These are phyloP conservation scores for Octodonta nipae DNA, from an alignment of 2,888 invertebrate genomes.

Conservation along the genomic window DNA sequence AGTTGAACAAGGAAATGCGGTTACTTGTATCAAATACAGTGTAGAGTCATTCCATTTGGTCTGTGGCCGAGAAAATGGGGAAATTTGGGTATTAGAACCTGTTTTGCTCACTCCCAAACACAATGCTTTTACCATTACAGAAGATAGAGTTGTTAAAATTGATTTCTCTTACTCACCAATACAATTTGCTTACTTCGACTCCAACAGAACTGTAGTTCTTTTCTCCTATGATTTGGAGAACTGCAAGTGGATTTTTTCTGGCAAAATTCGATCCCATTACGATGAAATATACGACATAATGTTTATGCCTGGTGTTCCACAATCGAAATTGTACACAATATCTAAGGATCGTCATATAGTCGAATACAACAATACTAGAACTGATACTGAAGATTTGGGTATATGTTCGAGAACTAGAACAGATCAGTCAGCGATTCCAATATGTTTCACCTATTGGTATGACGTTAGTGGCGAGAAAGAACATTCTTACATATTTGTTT, in stretches of 20 bases:
- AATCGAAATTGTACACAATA: constrained; percentile 41
- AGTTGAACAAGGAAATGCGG: constrained; percentile 12
- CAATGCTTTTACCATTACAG: constrained; percentile 38
- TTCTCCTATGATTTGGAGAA: constrained; percentile 34
- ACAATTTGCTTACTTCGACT: constrained; percentile 44
- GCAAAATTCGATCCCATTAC: constrained; percentile 49
- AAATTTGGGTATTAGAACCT: constrained; percentile 46
- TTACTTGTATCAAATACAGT: constrained; percentile 41
- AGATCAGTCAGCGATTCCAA: constrained; percentile 50
- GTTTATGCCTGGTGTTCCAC: constrained; percentile 38
- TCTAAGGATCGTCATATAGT: constrained; percentile 41
- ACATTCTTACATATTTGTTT: constrained; percentile 38
- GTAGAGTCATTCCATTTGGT: constrained; percentile 44
- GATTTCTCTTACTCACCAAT: constrained; percentile 41
- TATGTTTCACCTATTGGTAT: constrained; percentile 26
- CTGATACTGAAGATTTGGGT: too few species aligned
- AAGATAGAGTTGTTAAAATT: constrained; percentile 38
- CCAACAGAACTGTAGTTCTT: constrained; percentile 39
- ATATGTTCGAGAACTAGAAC: constrained; percentile 42
- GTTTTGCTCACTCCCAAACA: constrained; percentile 38
- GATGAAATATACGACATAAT: constrained; percentile 43
- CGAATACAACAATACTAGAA: constrained; percentile 17
- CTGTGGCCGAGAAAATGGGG: constrained; percentile 46
- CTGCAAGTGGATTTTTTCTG: constrained; percentile 41
- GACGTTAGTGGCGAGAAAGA: constrained; percentile 10